Base-by-base conservation (phyloP, 2,113 vertebrate species). In the Spheniscus mendiculus region DNA sequence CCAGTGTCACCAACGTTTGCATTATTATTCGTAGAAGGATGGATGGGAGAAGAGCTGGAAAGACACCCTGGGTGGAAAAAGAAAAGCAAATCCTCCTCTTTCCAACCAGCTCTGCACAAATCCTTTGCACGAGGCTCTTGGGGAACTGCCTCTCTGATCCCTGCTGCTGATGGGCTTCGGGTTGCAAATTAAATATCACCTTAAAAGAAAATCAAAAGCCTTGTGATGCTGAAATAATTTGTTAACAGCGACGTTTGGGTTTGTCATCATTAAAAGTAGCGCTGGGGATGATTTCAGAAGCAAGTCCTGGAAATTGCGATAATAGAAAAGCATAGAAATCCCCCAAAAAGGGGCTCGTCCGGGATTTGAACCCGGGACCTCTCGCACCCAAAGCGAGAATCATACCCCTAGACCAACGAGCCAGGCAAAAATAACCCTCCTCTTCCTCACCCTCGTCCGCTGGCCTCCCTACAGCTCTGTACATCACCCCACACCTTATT, bases 341-440 rank as follows among this genome's bases (percentile, higher is more conserved):
- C 30, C 10, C n/a, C 29, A 9, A 6, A 63, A 50, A 52, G 97
- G 38, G 98, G 97, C 98, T 98, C 97, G 97, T 98, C 98, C 97
- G 98, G 98, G 98, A 98, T 98, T 98, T 98, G 98, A 98, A 98
- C 98, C 98, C 98, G 97, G 98, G 98, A 98, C 98, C 98, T 98
- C 98, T 98, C 98, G 98, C 98, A 98, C 98, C 98, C 98, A 96
- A 98, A 98, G 98, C 98, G 97, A 98, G 98, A 98, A 98, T 98
- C 98, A 98, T 98, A 98, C 98, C 97, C 98, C 98, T 98, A 98
- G 98, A 98, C 98, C 98, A 98, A 98, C 98, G 97, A 98, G 67
- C 73, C 66, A 6, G 5, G 4, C 12, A 55, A 81, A 45, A 55
- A 0, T 12, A 1, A 0, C 0, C 0, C 0, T 40, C 13, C 17